Base-by-base conservation (phyloP, 2,797 vertebrate genomes). In the Pteropus rufus region DNA sequence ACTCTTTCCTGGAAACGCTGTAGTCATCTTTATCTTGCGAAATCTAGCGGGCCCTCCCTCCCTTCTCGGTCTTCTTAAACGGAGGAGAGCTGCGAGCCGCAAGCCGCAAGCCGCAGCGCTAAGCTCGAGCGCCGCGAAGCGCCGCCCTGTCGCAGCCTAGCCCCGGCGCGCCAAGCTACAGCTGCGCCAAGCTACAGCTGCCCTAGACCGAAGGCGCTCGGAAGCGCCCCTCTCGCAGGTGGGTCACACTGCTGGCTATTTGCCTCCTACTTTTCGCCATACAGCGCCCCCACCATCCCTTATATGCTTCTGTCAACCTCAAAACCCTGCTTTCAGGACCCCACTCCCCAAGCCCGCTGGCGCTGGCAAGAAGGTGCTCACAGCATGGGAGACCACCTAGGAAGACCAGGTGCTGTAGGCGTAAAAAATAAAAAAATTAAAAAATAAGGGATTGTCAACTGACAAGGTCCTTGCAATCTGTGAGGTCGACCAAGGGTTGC, bases 1-100 rank as follows among this genome's bases (percentile, higher is more conserved):
- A 81, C 77, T 49, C 15, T 93, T 96, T 97, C 96, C 97, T 6
- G 98, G 98, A 98, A 98, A 85, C 92, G 70, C 89, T 97, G 92
- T 96, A 94, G 85, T 86, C 93, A 91, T 15, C 83, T 76, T 34
- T 58, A 0, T 0, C 41, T 98, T 98, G 97, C 98, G 97, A 98
- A 98, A 98, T 97, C 95, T 4, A 34, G 62, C 65, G 6, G 0
- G 79, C 83, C 96, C 69, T 23, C 93, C 80, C 67, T 84, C 92
- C 56, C 49, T 54, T 41, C 49, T 3, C 2, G 0, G 12, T 5
- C 62, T 97, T 54, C 1, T 80, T 97, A 98, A 97, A 98, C 86
- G 77, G 24, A 34, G 23, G 7, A 76, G 87, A 23, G 76, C 15
- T 8, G 49, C 49, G 15, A 49, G 49, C 76, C 2, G 4, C 4